phyloP scores from a whole-genome alignment of 2,113 vertebrate species.

The Dissostichus mawsoni region DNA sequence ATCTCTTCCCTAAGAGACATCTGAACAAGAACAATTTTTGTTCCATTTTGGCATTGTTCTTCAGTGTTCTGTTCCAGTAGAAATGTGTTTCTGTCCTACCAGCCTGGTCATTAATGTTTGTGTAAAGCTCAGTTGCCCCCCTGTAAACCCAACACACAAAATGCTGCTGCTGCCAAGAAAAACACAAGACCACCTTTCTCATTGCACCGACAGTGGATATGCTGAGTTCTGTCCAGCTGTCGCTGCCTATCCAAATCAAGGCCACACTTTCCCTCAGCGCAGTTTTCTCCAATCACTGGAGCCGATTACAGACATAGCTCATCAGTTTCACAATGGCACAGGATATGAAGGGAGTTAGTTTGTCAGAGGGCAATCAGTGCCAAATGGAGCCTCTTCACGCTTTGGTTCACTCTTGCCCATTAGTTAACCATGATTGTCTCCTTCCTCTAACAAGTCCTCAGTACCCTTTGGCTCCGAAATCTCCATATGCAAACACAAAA shows the following conservation, averaged over 20 bases:
- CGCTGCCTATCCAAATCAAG: constrained; percentile 65
- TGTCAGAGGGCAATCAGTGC: constrained; percentile 75
- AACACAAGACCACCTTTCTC: constrained; percentile 55
- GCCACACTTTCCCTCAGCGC: constrained; percentile 51
- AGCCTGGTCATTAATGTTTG: constrained; percentile 57
- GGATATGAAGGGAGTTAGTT: constrained; percentile 76
- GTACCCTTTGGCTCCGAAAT: constrained; percentile 32
- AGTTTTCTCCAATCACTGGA: constrained; percentile 70
- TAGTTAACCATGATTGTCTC: constrained; percentile 70
- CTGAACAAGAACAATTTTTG: constrained; percentile 46
- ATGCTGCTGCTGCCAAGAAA: constrained; percentile 46
- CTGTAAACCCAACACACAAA: constrained; percentile 39
- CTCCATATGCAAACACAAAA: constrained; percentile 3
- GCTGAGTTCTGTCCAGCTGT: constrained; percentile 65
- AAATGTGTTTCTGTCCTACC: constrained; percentile 51
- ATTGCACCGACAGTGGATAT: constrained; percentile 43
- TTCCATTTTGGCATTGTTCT: constrained; percentile 28
- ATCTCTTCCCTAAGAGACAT: constrained; percentile 53
- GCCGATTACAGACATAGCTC: constrained; percentile 79
- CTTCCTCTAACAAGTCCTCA: constrained; percentile 49
- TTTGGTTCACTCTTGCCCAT: constrained; percentile 70
- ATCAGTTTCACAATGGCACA: constrained; percentile 78
- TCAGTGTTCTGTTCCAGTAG: constrained; percentile 35
- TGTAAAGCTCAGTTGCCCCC: constrained; percentile 37
- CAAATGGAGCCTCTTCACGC: constrained; percentile 75